A percentile compares a stretch with the other conserved stretches of the same genome.
phyloP scores from a whole-genome alignment of 1,140 invertebrate genomes.

The Plutomurus gul region DNA sequence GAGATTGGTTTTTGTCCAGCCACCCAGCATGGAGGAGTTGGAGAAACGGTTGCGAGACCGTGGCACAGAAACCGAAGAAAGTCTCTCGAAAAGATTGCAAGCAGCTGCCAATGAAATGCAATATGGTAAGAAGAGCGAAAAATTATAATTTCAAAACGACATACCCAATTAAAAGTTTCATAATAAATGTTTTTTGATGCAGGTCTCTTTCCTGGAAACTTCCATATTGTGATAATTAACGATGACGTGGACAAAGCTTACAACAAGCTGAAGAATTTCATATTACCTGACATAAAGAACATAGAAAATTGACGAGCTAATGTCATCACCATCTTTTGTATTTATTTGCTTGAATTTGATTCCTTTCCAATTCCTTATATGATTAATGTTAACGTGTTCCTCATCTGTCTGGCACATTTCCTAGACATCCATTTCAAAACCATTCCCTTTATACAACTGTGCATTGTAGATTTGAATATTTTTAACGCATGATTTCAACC shows the following conservation, averaged over 20 bases:
- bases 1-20: constrained; percentile 88
- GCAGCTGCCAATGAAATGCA: constrained; percentile 77
- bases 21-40: constrained; percentile 80
- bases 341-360: too few relatives aligned
- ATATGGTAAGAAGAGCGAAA: constrained; percentile 69
- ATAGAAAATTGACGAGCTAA: neutral
- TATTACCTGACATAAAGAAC: constrained; percentile 64
- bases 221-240: constrained; percentile 90
- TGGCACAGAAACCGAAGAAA: constrained; percentile 88
- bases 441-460: too few relatives aligned
- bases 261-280: constrained; percentile 72
- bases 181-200: too few relatives aligned
- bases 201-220: constrained; percentile 78
- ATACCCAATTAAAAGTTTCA: too few relatives aligned
- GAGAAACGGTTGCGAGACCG: constrained; percentile 76
- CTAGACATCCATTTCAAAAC: too few relatives aligned
- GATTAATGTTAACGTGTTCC: too few relatives aligned
- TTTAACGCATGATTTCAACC: too few relatives aligned
- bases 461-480: too few relatives aligned
- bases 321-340: too few relatives aligned
- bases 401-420: too few relatives aligned
- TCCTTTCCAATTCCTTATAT: too few relatives aligned
- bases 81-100: constrained; percentile 72
- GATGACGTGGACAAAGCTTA: constrained; percentile 89
- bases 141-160: too few relatives aligned